Evolutionary conservation across 2,797 vertebrate genomes (phyloP), one percentile per base, ranked within the genome.

Genomic region (Rhinogobio ventralis): DNA sequence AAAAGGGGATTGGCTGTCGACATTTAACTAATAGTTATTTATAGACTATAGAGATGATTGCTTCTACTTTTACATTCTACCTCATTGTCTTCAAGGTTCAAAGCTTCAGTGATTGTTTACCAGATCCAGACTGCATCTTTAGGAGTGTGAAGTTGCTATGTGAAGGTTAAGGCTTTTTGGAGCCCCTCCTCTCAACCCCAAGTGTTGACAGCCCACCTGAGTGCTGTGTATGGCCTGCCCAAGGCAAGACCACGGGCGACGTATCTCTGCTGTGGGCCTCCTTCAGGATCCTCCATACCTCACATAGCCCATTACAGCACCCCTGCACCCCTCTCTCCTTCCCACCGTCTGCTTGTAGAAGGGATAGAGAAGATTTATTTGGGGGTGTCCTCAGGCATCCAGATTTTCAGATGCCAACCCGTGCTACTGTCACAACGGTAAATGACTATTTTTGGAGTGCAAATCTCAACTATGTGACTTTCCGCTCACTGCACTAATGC

Each of bases 241-340:
- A 94, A 94, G 94, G 95, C 96, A 95, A 96, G 96, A 95, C 96
- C 95, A 95, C 95, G 94, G 95, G 96, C 95, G 92, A 93, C 89
- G 93, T 89, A 91, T 94, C 95, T 95, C 96, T 97, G 95, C 93
- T 95, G 94, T 95, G 95, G 93, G 92, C 92, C 95, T 94, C 94
- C 95, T 92, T 92, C 94, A 95, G 95, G 93, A 94, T 94, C 94
- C 94, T 90, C 93, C 94, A 95, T 86, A 92, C 89, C 94, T 94
- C 94, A 69, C 93, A 95, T 20, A 67, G 68, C 79, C 85, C 45
- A 73, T 57, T 79, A 73, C 33, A 73, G 94, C 91, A 90, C 91
- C 91, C 93, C 92, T 93, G 84, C 87, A 90, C 92, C 92, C 90
- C 89, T 86, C 85, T 86, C 88, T 86, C 88, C 92, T 94, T 92